phyloP scores from a whole-genome alignment of 1,140 invertebrate species.

The Drosophila ohnishii region DNA sequence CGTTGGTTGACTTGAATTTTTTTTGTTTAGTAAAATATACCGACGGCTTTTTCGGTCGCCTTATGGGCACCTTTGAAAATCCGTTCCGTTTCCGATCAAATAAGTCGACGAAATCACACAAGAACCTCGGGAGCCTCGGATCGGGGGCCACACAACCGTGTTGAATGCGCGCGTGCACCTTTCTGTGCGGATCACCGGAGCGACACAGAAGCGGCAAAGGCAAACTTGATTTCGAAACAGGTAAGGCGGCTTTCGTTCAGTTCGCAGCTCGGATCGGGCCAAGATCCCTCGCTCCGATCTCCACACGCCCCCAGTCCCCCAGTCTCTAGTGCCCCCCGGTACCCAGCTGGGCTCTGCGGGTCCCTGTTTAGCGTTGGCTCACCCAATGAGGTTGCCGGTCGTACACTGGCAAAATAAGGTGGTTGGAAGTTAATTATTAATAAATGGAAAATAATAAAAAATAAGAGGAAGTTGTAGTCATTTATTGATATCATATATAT shows the following conservation, averaged over 20 bases:
- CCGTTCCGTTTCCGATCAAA: constrained; percentile 58
- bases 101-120: constrained; percentile 33
- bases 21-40: constrained; percentile 20
- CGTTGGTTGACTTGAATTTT: constrained; percentile 4
- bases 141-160: constrained; percentile 70
- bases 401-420: constrained; percentile 36
- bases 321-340: constrained; percentile 7
- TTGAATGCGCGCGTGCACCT: constrained; percentile 80
- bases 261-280: constrained; percentile 48
- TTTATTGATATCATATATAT: too few relatives aligned
- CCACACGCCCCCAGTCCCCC: constrained; percentile 24
- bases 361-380: constrained; percentile 18
- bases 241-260: constrained; percentile 80
- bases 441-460: not conserved
- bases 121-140: constrained; percentile 41
- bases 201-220: constrained; percentile 79
- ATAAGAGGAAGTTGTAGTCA: too few relatives aligned
- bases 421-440: too few relatives aligned
- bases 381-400: constrained; percentile 61
- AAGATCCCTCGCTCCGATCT: constrained; percentile 17
- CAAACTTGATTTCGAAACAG: constrained; percentile 81
- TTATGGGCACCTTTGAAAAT: constrained; percentile 33
- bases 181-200: constrained; percentile 79
- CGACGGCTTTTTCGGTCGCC: constrained; percentile 64
- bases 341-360: constrained; percentile 33